Percentiles rank a stretch among this genome's conserved stretches.
Evolutionary conservation across 2,888 invertebrate genomes (phyloP).

Genomic region (Heliconius aoede): DNA sequence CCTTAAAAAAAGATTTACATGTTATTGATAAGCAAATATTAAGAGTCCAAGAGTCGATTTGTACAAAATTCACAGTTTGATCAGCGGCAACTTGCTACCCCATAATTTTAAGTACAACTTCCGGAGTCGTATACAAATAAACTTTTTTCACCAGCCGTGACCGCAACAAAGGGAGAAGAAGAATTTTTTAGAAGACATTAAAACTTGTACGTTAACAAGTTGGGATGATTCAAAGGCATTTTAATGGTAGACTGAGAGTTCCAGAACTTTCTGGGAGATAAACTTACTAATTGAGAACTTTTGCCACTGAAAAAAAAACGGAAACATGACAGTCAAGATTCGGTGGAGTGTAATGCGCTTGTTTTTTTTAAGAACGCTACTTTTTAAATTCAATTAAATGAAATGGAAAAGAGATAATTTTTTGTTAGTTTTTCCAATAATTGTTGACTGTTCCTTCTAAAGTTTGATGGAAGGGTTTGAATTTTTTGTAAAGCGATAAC

Average conservation of each 20-base stretch:
- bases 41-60: background rate
- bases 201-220: slow-evolving; percentile 68
- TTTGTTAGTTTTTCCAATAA: slow-evolving; percentile 11
- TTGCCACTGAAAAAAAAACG: slow-evolving; percentile 27
- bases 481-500: background rate
- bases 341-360: slow-evolving; percentile 12
- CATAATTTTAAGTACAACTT: slow-evolving; percentile 10
- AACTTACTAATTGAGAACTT: slow-evolving; percentile 68
- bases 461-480: background rate
- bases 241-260: slow-evolving; percentile 61
- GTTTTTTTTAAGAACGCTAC: background rate
- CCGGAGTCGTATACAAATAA: slow-evolving; percentile 16
- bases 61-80: background rate
- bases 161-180: slow-evolving; percentile 67
- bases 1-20: background rate
- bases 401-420: slow-evolving; percentile 17
- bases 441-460: background rate
- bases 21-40: too few relatives aligned
- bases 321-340: slow-evolving; percentile 20
- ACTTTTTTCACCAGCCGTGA: slow-evolving; percentile 51
- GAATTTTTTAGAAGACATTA: slow-evolving; percentile 67
- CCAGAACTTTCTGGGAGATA: slow-evolving; percentile 58
- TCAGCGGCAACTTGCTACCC: background rate
- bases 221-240: slow-evolving; percentile 57
- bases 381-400: slow-evolving; percentile 8